Percentiles rank a stretch among this genome's conserved stretches.
Conservation (phyloP, 2,797 vertebrate genomes). For the Acropternis orthonyx region DNA sequence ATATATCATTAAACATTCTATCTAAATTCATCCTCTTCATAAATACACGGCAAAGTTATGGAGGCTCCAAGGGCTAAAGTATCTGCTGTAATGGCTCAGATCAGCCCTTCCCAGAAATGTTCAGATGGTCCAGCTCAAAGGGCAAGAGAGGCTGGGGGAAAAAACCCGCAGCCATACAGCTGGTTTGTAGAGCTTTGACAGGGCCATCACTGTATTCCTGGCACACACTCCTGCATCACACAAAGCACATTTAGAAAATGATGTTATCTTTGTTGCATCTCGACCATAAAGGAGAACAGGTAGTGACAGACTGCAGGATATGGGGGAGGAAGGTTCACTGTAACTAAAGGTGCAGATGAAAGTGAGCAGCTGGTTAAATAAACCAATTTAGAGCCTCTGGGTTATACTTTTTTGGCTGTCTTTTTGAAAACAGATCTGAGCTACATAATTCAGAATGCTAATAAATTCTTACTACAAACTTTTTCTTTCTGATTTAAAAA, state of each 20-base stretch:
- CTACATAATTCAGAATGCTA: slow-evolving; percentile 31
- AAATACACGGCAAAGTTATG: slow-evolving; percentile 4
- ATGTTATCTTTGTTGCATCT: slow-evolving; percentile 28
- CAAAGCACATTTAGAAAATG: slow-evolving; percentile 31
- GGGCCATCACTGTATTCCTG: slow-evolving; percentile 41
- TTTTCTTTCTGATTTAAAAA: background rate
- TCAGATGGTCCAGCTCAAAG: slow-evolving; percentile 58
- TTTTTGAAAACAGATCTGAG: slow-evolving; percentile 26
- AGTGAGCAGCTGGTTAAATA: slow-evolving; percentile 18
- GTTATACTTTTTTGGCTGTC: background rate
- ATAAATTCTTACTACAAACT: slow-evolving; percentile 25
- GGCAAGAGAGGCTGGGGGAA: background rate
- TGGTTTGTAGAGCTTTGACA: slow-evolving; percentile 43
- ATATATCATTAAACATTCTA: background rate
- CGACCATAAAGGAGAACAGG: background rate
- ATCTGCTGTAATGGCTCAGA: background rate
- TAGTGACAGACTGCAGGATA: slow-evolving; percentile 18
- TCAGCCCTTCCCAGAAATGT: background rate
- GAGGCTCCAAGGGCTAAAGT: background rate
- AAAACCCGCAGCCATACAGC: slow-evolving; percentile 34
- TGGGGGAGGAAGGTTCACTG: background rate
- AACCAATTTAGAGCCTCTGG: background rate
- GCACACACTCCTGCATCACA: slow-evolving; percentile 49
- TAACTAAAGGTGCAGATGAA: slow-evolving; percentile 12
- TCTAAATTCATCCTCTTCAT: background rate